Percentiles rank a stretch among this genome's conserved stretches.
Evolutionary conservation across 2,113 vertebrate genomes (phyloP).

Genomic region (Petaurus breviceps): DNA sequence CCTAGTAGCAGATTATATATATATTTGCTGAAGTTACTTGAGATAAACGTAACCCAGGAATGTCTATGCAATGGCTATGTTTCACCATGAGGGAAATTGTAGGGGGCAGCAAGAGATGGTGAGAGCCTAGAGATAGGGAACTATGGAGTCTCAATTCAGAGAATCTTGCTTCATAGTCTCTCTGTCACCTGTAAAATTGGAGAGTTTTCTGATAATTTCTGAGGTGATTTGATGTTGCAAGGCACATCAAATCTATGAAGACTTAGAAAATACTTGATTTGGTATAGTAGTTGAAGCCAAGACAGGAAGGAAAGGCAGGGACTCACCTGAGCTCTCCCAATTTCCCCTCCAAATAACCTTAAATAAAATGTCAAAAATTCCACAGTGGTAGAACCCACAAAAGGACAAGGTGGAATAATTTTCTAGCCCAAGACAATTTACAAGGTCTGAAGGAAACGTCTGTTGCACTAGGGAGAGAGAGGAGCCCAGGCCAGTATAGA

Average conservation of each 20-base stretch:
- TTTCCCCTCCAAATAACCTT: too few species aligned
- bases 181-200: background rate
- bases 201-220: background rate
- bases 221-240: background rate
- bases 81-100: background rate
- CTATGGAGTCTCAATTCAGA: background rate
- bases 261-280: background rate
- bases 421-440: too few species aligned
- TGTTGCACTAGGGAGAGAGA: too few species aligned
- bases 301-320: too few species aligned
- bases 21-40: background rate
- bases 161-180: background rate
- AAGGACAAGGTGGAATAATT: too few species aligned
- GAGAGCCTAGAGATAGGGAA: background rate
- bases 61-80: background rate
- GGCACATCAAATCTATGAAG: background rate
- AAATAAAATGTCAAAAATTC: too few species aligned
- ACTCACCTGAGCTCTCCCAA: too few species aligned
- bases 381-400: too few species aligned
- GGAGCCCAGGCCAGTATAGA: too few species aligned
- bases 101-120: background rate
- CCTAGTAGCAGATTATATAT: background rate
- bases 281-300: too few species aligned
- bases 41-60: background rate
- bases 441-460: too few species aligned